These are phyloP conservation scores for Numenius arquata DNA, from an alignment of 2,113 vertebrate species.

Conservation along the genomic window DNA sequence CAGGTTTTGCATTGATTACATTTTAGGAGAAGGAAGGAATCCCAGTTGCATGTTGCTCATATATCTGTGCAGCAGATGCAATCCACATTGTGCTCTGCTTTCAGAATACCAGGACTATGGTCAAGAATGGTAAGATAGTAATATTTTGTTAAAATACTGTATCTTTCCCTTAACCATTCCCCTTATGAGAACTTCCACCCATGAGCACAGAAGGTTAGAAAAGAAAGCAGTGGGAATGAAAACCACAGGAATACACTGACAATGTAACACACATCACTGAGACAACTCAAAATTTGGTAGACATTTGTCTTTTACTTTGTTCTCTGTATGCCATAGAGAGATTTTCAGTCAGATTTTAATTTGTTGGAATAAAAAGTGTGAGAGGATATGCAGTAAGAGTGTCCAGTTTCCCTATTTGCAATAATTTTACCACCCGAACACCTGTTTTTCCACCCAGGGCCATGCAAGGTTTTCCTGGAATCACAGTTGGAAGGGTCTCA, in stretches of 20 bases:
- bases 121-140: background rate
- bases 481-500: slow-evolving; percentile 53
- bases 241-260: background rate
- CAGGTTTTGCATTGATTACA: background rate
- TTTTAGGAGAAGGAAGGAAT: background rate
- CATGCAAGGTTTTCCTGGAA: slow-evolving; percentile 32
- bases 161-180: background rate
- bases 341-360: background rate
- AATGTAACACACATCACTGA: background rate
- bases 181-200: background rate
- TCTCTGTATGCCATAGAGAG: background rate
- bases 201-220: background rate
- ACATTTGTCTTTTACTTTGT: background rate
- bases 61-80: background rate
- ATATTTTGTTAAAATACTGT: background rate
- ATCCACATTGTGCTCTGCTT: background rate
- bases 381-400: fast-evolving
- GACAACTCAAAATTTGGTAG: background rate
- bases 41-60: background rate
- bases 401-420: fast-evolving
- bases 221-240: background rate
- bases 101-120: background rate
- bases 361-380: background rate
- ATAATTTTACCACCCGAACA: background rate
- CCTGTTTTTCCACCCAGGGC: background rate